These are phyloP conservation scores for Tyto alba DNA, from an alignment of 2,113 vertebrate species.

Conservation along the genomic window DNA sequence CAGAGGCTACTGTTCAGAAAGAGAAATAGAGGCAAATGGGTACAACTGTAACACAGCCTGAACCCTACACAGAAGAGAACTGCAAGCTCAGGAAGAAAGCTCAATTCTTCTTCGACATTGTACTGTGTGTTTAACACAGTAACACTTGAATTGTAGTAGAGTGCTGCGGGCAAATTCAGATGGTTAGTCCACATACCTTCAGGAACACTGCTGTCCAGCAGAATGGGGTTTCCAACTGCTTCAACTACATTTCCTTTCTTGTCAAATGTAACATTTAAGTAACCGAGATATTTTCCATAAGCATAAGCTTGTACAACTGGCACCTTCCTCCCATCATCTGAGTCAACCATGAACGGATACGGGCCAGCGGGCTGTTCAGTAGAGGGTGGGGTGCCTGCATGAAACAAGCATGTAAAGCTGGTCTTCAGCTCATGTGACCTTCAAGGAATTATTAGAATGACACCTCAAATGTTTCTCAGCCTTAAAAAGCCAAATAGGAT, in stretches of 20 bases:
- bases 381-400: constrained; percentile 78
- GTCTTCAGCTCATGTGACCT: background rate
- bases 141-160: background rate
- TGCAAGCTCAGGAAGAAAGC: background rate
- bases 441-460: background rate
- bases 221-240: constrained; percentile 86
- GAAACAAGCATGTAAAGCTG: background rate
- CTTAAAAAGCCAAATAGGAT: background rate
- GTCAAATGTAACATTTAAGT: constrained; percentile 85
- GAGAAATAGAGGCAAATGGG: background rate
- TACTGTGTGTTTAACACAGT: background rate
- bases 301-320: constrained; percentile 94
- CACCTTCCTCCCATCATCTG: constrained; percentile 77
- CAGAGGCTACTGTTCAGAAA: background rate
- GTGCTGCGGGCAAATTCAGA: background rate
- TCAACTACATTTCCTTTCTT: constrained; percentile 76
- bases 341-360: constrained; percentile 83
- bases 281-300: constrained; percentile 92
- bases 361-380: constrained; percentile 76
- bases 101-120: background rate
- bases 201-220: constrained; percentile 77
- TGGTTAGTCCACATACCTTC: constrained; percentile 72
- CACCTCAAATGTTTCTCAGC: background rate
- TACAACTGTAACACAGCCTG: background rate
- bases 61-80: background rate